Base-by-base conservation (phyloP, 37 sponge, comb jelly and placozoan species). In the Spongia lamella region DNA sequence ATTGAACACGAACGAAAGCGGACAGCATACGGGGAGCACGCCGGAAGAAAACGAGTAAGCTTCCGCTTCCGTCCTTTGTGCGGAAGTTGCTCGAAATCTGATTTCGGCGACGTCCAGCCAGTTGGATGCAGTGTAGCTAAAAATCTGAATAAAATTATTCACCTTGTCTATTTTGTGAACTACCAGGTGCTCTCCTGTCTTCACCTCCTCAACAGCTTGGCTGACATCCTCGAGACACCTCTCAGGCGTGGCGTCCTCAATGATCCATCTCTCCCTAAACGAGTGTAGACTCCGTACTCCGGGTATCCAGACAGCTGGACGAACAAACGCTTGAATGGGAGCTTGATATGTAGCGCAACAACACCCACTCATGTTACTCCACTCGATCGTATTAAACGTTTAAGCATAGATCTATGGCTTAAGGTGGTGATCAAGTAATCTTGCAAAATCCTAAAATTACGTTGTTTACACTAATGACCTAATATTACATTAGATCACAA, bases 41-140 rank as follows among this genome's bases (percentile, higher is more conserved):
- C 91, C 91, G 32, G 89, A 73, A 4, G 91, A 90, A 68, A 86
- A 90, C 30, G 91, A 90, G 16, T 71, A 1, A 16, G 79, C 84
- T 17, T 64, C 63, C 29, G 57, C 88, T 19, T 37, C 30, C 25
- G 88, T 82, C 0, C 61, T 78, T 5, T 55, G 72, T 83, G 49
- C 47, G 7, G 15, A 64, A 17, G 24, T 53, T 2, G 72, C 37
- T 4, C 29, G 54, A 27, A 90, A 81, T 19, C 63, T 57, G 15
- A 90, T 66, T 54, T 90, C 91, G 37, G 86, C 88, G 16, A 90
- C 73, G 72, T 90, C 91, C 61, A 90, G 57, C 91, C 91, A 90
- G 68, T 74, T 81, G 19, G 49, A 35, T 3, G 65, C 26, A 19
- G 91, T 90, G 69, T 66, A 86, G 19, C 60, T 52, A 52, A 82